Conservation (phyloP, 1,140 invertebrate species). For the Agrilus planipennis region DNA sequence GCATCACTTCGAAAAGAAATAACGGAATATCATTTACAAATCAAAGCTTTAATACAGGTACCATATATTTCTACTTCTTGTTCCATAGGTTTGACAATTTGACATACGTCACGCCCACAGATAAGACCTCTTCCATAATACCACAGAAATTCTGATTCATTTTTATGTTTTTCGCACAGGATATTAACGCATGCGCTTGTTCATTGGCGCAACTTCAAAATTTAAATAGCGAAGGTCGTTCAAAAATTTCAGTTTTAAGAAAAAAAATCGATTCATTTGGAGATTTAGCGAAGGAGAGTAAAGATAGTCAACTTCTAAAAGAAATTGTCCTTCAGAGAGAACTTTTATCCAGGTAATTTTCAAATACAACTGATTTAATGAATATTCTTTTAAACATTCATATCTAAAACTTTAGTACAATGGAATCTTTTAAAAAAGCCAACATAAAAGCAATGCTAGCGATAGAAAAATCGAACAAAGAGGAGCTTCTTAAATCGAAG, state of each 20-base stretch:
- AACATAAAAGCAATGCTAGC: slow-evolving; percentile 60
- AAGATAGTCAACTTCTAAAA: slow-evolving; percentile 44
- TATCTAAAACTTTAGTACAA: slow-evolving; percentile 48
- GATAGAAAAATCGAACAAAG: slow-evolving; percentile 60
- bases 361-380: slow-evolving; percentile 44
- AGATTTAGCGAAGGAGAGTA: slow-evolving; percentile 50
- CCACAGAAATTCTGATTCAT: slow-evolving; percentile 1
- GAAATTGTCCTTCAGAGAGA: slow-evolving; percentile 56
- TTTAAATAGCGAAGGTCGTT: slow-evolving; percentile 58
- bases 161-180: slow-evolving; percentile 34
- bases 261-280: slow-evolving; percentile 55
- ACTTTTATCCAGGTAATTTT: slow-evolving; percentile 45
- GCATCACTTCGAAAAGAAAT: slow-evolving; percentile 43
- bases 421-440: slow-evolving; percentile 65
- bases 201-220: slow-evolving; percentile 55
- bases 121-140: slow-evolving; percentile 8
- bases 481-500: slow-evolving; percentile 49
- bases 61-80: slow-evolving; percentile 14
- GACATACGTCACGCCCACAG: background rate
- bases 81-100: slow-evolving; percentile 9
- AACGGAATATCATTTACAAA: slow-evolving; percentile 56
- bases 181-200: slow-evolving; percentile 53
- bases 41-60: slow-evolving; percentile 70
- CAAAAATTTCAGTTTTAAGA: slow-evolving; percentile 49
- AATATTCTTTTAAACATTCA: slow-evolving; percentile 1